Conservation (phyloP, 1,140 invertebrate species). For the Orchestia grillus region DNA sequence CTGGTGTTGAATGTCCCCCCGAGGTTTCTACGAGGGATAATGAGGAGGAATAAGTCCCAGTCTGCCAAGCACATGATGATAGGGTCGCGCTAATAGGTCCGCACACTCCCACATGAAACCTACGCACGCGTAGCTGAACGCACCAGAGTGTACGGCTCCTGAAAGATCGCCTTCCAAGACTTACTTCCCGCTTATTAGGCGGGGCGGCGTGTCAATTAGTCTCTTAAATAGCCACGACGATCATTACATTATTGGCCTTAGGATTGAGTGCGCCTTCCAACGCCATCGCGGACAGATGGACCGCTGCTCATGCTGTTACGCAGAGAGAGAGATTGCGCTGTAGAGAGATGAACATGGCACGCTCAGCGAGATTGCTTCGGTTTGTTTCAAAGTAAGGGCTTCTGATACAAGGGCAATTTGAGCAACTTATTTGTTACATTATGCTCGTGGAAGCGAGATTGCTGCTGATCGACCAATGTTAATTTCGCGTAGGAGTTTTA, state of each 20-base stretch:
- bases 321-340: not conserved
- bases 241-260: not conserved
- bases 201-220: not conserved
- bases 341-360: not conserved
- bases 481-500: no score
- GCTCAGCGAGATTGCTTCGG: no score
- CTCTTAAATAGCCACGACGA: not conserved
- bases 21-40: not conserved
- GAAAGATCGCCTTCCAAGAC: not conserved
- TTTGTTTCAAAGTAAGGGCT: no score
- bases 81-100: not conserved
- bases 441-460: no score
- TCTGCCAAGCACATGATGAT: not conserved
- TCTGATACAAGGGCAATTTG: no score
- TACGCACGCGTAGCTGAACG: not conserved
- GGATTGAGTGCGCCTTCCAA: not conserved
- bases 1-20: not conserved
- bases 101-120: not conserved
- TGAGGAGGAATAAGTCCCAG: conserved; percentile 15
- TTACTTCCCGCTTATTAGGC: not conserved
- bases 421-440: no score
- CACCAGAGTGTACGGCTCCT: not conserved
- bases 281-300: not conserved
- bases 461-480: no score
- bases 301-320: not conserved